phyloP scores from a whole-genome alignment of 1,140 invertebrate genomes.

The Heliothis subflexa region DNA sequence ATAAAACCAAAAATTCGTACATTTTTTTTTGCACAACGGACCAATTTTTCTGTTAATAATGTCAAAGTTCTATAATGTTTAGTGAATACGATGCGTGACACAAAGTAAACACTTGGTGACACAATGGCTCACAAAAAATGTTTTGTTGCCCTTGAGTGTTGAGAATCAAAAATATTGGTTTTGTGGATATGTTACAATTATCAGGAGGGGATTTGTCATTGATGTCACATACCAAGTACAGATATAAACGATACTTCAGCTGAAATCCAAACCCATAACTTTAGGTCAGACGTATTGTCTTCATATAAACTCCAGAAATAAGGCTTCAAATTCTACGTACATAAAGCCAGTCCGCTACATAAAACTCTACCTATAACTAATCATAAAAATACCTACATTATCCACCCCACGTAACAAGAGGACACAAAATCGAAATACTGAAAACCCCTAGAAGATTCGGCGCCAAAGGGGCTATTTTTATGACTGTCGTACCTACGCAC shows the following conservation, averaged over 20 bases:
- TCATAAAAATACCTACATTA: conserved; percentile 57
- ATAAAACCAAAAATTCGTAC: background rate
- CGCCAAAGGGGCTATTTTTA: conserved; percentile 85
- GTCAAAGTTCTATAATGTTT: conserved; percentile 70
- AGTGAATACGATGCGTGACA: conserved; percentile 53
- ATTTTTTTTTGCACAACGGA: conserved; percentile 53
- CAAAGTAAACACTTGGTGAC: conserved; percentile 72
- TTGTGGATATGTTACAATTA: conserved; percentile 52
- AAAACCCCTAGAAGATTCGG: conserved; percentile 81
- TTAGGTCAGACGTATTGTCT: background rate
- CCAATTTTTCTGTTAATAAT: conserved; percentile 80
- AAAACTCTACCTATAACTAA: conserved; percentile 65
- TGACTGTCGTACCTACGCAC: conserved; percentile 81
- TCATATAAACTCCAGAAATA: conserved; percentile 9
- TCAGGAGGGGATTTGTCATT: conserved; percentile 11
- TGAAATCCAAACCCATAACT: background rate
- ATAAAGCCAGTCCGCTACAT: conserved; percentile 34
- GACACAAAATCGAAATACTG: conserved; percentile 77
- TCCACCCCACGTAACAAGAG: conserved; percentile 72
- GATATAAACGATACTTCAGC: too few species aligned
- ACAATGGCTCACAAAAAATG: conserved; percentile 62
- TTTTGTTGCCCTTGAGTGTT: conserved; percentile 55
- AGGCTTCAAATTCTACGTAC: background rate
- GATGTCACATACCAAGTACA: background rate
- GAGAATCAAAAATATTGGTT: conserved; percentile 51